phyloP scores from a whole-genome alignment of 92 coral and sea anemone genomes.

The Palythoa heliodiscus region DNA sequence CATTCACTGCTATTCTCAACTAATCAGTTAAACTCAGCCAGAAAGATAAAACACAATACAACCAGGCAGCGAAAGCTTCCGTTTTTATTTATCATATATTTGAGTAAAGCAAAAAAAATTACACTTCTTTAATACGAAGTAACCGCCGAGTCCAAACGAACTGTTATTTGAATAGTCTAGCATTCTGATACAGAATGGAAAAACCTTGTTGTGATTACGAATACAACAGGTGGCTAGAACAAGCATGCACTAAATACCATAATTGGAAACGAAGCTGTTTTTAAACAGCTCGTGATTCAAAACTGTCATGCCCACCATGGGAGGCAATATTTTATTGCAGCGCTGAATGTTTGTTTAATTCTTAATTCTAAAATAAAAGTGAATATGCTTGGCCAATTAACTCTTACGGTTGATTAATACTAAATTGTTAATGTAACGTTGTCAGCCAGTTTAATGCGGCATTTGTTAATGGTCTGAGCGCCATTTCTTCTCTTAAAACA shows the following conservation, averaged over 20 bases:
- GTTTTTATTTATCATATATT: not conserved
- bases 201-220: slow-evolving; percentile 13
- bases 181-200: slow-evolving; percentile 44
- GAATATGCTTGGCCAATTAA: not conserved
- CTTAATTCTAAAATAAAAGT: not conserved
- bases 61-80: not conserved
- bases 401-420: not conserved
- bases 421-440: not conserved
- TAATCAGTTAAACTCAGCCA: not conserved
- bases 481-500: not conserved
- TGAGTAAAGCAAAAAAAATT: not conserved
- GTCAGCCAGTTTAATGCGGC: not conserved
- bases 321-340: slow-evolving; percentile 15
- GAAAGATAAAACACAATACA: not conserved
- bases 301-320: slow-evolving; percentile 21
- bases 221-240: slow-evolving; percentile 32
- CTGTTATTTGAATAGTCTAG: slow-evolving; percentile 31
- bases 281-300: slow-evolving; percentile 3
- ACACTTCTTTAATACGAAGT: slow-evolving; percentile 44
- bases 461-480: not conserved
- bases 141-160: slow-evolving; percentile 47
- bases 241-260: slow-evolving; percentile 23
- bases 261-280: slow-evolving; percentile 12
- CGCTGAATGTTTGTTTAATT: slow-evolving; percentile 3
- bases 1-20: not conserved